Evolutionary conservation across 2,888 invertebrate species (phyloP).

Genomic region (Sympetrum striolatum): DNA sequence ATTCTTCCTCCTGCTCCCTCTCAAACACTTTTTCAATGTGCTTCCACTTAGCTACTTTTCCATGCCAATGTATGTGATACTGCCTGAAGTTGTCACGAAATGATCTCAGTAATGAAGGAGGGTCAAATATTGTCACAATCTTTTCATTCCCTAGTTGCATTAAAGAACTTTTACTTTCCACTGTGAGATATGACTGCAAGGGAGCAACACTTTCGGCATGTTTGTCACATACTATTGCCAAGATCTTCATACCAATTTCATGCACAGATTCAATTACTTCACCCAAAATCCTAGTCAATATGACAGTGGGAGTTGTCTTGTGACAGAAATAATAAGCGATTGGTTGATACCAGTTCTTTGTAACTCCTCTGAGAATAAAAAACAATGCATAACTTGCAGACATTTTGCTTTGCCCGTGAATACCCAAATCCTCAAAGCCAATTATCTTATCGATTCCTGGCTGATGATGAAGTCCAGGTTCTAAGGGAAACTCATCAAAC

Average conservation of each 20-base stretch:
- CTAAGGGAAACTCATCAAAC: conserved; percentile 13
- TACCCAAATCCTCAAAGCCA: conserved; percentile 46
- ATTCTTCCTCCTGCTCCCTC: conserved; percentile 18
- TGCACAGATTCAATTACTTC: conserved; percentile 42
- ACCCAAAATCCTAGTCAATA: conserved; percentile 17
- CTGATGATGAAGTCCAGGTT: neutral
- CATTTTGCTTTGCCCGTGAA: conserved; percentile 29
- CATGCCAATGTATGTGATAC: neutral
- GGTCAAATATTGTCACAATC: conserved; percentile 45
- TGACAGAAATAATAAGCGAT: conserved; percentile 45
- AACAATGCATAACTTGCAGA: conserved; percentile 46
- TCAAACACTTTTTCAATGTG: conserved; percentile 23
- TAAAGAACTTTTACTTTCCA: conserved; percentile 1
- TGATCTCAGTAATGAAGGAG: conserved; percentile 44
- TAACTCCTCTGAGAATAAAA: conserved; percentile 46
- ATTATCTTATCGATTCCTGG: conserved; percentile 32
- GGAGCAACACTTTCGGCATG: conserved; percentile 37
- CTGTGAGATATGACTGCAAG: neutral
- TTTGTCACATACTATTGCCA: conserved; percentile 46
- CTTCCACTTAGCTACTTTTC: conserved; percentile 34
- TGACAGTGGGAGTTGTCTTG: conserved; percentile 32
- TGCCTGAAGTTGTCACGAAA: conserved; percentile 43
- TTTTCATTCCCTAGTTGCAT: conserved; percentile 12
- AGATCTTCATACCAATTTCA: conserved; percentile 44
- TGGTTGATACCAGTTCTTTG: conserved; percentile 45